A percentile compares a stretch with the other conserved stretches of the same genome.
phyloP scores from a whole-genome alignment of 92 coral and sea anemone species.

The Epizoanthus stellaris region DNA sequence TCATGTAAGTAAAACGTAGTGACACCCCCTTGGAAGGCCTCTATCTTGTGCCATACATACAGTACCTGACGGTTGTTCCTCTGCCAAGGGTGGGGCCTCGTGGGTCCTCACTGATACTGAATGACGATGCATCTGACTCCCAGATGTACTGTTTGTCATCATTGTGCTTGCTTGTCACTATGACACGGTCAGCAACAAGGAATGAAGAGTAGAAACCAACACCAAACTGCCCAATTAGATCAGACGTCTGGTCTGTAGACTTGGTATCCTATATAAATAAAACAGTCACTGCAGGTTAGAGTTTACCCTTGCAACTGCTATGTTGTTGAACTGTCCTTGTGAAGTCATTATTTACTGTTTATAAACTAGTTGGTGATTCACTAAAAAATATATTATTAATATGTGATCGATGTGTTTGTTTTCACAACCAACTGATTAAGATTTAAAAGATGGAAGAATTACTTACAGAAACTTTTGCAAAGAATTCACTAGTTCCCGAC shows the following conservation, averaged over 20 bases:
- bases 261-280: slow-evolving; percentile 43
- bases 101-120: slow-evolving; percentile 96
- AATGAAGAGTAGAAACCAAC: slow-evolving; percentile 99
- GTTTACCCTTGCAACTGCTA: no score
- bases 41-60: background rate
- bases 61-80: slow-evolving; percentile 97
- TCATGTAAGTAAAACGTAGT: no score
- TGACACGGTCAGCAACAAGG: slow-evolving; percentile 97
- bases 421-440: no score
- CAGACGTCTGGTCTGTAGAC: slow-evolving; percentile 67
- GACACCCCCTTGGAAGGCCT: no score
- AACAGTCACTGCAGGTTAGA: background rate
- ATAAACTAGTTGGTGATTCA: no score
- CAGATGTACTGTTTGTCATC: slow-evolving; percentile 98
- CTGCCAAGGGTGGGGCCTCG: slow-evolving; percentile 93
- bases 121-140: slow-evolving; percentile 97
- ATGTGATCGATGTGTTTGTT: no score
- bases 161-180: slow-evolving; percentile 95
- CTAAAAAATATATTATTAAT: no score
- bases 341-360: no score
- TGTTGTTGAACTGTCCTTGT: no score
- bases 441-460: background rate
- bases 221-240: slow-evolving; percentile 99
- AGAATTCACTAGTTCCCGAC: slow-evolving; percentile 98
- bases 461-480: slow-evolving; percentile 86